These are phyloP conservation scores for Neopipo cinnamomea DNA, from an alignment of 2,113 vertebrate genomes.

Conservation along the genomic window DNA sequence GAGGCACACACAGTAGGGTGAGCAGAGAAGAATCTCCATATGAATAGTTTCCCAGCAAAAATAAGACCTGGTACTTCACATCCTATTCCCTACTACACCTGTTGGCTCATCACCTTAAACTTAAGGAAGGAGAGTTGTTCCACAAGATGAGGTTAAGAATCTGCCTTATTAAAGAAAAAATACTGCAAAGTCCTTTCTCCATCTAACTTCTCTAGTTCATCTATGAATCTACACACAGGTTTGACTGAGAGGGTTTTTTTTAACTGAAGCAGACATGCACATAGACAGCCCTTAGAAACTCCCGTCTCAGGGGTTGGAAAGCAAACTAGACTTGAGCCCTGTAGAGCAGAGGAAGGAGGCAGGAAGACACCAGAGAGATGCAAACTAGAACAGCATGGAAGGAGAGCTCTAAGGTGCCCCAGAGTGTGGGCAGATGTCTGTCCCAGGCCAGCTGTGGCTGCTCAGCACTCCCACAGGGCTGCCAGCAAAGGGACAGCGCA, in stretches of 20 bases:
- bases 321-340: not conserved
- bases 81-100: not conserved
- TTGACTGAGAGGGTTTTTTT: not conserved
- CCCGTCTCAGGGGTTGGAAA: not conserved
- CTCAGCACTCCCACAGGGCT: not conserved
- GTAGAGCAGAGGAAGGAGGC: not conserved
- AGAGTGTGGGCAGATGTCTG: fast-evolving
- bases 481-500: fast-evolving
- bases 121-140: not conserved
- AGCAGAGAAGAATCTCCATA: not conserved
- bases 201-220: not conserved
- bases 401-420: not conserved
- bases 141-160: not conserved
- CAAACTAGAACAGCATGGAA: not conserved
- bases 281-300: not conserved
- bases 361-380: not conserved
- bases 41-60: not conserved
- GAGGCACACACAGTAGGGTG: not conserved
- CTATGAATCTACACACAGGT: not conserved
- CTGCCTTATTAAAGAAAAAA: not conserved
- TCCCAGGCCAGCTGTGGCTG: fast-evolving
- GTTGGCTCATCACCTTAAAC: not conserved
- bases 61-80: not conserved
- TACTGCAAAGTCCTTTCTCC: not conserved
- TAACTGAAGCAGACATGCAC: not conserved